Conservation (phyloP, 2,888 invertebrate species). For the Pterobdella sp. region DNA sequence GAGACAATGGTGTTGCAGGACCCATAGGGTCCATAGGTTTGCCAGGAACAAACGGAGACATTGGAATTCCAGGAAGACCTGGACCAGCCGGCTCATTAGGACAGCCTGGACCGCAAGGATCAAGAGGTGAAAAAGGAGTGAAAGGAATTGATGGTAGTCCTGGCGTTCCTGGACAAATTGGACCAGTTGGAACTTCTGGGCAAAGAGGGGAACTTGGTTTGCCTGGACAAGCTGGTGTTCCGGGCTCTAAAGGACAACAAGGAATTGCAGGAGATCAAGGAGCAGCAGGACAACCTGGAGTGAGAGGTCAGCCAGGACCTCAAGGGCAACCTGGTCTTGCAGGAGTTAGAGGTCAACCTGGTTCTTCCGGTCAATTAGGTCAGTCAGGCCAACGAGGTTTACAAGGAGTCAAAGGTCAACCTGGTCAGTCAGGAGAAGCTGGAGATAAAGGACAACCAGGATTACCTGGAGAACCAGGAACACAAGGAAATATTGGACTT, state of each 20-base stretch:
- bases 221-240: slow-evolving; percentile 28
- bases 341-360: slow-evolving; percentile 31
- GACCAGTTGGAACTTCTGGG: slow-evolving; percentile 32
- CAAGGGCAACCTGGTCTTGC: slow-evolving; percentile 29
- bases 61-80: background rate
- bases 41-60: background rate
- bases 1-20: slow-evolving; percentile 3
- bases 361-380: slow-evolving; percentile 27
- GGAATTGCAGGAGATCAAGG: slow-evolving; percentile 32
- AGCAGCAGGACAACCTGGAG: slow-evolving; percentile 25
- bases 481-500: slow-evolving; percentile 15
- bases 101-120: slow-evolving; percentile 24
- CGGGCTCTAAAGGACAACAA: slow-evolving; percentile 20
- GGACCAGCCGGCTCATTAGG: background rate
- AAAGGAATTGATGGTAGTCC: background rate
- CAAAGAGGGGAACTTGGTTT: slow-evolving; percentile 22
- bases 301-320: slow-evolving; percentile 25
- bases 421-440: slow-evolving; percentile 34
- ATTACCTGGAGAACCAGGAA: slow-evolving; percentile 26
- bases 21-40: background rate
- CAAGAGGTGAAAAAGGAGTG: slow-evolving; percentile 30
- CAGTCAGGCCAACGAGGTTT: slow-evolving; percentile 37
- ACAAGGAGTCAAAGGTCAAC: slow-evolving; percentile 28
- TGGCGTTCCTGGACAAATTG: slow-evolving; percentile 25
- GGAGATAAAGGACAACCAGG: slow-evolving; percentile 30